Base-by-base conservation (phyloP, 2,113 vertebrate species). In the Scomber scombrus region DNA sequence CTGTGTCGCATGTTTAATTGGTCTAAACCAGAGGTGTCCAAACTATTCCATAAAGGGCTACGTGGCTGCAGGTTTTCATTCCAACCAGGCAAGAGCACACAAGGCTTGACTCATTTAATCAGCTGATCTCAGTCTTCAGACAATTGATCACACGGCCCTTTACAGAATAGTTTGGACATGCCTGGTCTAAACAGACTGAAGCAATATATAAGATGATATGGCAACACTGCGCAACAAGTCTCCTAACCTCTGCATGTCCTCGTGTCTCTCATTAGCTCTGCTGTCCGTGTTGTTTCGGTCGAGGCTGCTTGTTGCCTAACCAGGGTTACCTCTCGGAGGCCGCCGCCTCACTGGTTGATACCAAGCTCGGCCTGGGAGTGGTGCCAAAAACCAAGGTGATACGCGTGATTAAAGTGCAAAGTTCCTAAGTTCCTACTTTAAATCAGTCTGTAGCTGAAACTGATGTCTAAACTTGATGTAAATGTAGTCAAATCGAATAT, bases 281-380 rank as follows among this genome's bases (percentile, higher is more conserved):
- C 91, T 99, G 98, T 82, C 98, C 98, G 11, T 99, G 98, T 91
- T 99, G 98, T 91, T 99, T 99, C 75, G 98, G 98, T 40, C 95
- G 98, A 87, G 96, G 98, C 86, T 99, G 98, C 93, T 95, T 99
- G 18, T 70, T 99, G 85, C 97, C 97, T 18, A 99, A 99, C 91
- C 98, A 99, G 93, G 98, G 98, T 60, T 99, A 99, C 92, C 96
- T 99, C 66, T 99, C 98, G 1, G 98, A 99, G 93, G 95, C 96
- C 16, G 97, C 97, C 51, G 98, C 98, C 76, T 98, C 94, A 23
- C 94, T 99, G 56, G 97, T 99, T 50, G 98, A 99, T 85, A 95
- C 96, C 72, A 99, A 98, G 76, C 95, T 99, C 12, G 93, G 96
- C 4, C 93, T 99, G 34, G 95, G 95, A 81, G 91, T 99, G 68